Evolutionary conservation across 2,888 invertebrate species (phyloP), one percentile per base, ranked within the genome.

Genomic region (Agrotis puta): DNA sequence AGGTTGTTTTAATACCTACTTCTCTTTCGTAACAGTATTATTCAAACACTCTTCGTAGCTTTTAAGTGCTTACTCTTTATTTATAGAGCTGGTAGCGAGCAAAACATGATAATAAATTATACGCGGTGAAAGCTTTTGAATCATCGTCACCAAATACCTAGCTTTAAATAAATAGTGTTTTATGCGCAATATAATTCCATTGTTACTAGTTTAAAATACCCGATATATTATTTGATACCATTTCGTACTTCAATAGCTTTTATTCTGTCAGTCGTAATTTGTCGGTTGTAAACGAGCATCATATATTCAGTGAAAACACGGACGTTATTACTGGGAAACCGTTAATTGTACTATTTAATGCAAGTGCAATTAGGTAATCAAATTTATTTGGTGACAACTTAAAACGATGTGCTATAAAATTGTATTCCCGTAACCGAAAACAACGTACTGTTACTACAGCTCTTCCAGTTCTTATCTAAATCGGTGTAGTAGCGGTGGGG

Each of bases 71-170:
- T 69, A 78, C 71, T 77, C 73, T 79, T 85, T 83, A 88, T 86
- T 86, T 86, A 87, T 82, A 70, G 69, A 78, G 59, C 64, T 71
- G 54, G 57, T 68, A 58, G 58, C 47, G 69, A 75, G 77, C 80
- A 85, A 84, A 88, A 88, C 84, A 88, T 63, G 77, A 74, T 82
- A 79, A 81, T 84, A 84, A 87, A 87, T 83, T 83, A 85, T 67
- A 67, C 70, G 74, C 64, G 59, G 74, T 70, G 56, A 68, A 73
- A 81, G 74, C 79, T 74, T 85, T 64, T 77, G 79, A 79, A 80
- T 81, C 77, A 77, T 80, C 70, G 79, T 82, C 82, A 82, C 79
- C 85, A 72, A 75, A 77, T 58, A 68, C n/a, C 71, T 51, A 65
- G 56, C 48, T 58, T 61, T 57, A 63, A 64, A 70, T 77, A 66